Percentiles rank a stretch among this genome's conserved stretches.
Conservation (phyloP, 2,113 vertebrate species). For the Cettia cetti region DNA sequence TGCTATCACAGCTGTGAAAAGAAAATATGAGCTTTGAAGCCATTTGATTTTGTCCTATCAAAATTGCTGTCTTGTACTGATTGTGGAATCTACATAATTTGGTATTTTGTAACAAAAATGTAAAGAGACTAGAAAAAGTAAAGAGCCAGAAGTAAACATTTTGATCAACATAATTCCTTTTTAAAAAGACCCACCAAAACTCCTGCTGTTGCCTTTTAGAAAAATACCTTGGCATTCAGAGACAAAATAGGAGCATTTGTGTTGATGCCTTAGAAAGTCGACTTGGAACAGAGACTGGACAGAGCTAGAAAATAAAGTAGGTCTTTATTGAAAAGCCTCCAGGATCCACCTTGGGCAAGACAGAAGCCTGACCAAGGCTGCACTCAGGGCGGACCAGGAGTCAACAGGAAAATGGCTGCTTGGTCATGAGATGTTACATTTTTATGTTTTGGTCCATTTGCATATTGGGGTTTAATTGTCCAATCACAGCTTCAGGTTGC, state of each 20-base stretch:
- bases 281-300: too few relatives aligned
- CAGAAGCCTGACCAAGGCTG: too few relatives aligned
- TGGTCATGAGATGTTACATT: too few relatives aligned
- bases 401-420: too few relatives aligned
- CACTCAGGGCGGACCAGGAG: too few relatives aligned
- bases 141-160: conserved; percentile 4
- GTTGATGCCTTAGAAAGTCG: too few relatives aligned
- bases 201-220: not conserved
- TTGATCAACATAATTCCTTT: not conserved
- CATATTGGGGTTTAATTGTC: too few relatives aligned
- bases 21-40: not conserved
- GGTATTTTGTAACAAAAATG: not conserved
- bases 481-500: too few relatives aligned
- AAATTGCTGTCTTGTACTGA: not conserved
- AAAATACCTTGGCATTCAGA: not conserved
- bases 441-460: too few relatives aligned
- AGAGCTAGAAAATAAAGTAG: too few relatives aligned
- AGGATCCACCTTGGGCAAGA: too few relatives aligned
- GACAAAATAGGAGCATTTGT: not conserved
- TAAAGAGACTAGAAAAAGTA: not conserved
- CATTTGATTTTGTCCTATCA: not conserved
- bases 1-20: not conserved
- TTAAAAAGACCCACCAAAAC: not conserved
- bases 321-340: too few relatives aligned
- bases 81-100: not conserved